Evolutionary conservation across 2,888 invertebrate species (phyloP), one percentile per base, ranked within the genome.

Genomic region (Drosophila austrosaltans): DNA sequence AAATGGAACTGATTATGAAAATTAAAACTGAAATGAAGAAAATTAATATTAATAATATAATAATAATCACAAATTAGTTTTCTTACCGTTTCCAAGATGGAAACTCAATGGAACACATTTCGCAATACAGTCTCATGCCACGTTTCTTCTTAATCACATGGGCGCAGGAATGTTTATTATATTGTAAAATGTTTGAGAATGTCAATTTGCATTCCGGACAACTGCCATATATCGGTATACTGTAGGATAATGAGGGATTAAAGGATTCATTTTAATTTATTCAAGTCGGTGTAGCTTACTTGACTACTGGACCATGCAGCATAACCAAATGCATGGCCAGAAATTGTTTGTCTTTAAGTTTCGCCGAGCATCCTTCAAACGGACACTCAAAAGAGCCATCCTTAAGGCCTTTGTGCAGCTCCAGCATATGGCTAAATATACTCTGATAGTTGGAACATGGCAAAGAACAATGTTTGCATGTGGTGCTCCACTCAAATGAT

Each of bases 1-100:
- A 91, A 71, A 78, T 92, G 92, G 56, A 91, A 92, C 78, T 92
- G 92, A 69, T 90, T 87, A 56, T 92, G 92, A 66, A 92, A 92
- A 6, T 90, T 86, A 36, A 89, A 92, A 53, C 92, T 92, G 60
- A 3, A 72, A 64, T 0, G 6, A 16, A 42, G n/a, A 54, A 22
- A 5, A 22, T 36, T 8, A 6, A 8, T 20, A 16, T 30, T 12
- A 2, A 0, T 22, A 1, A 7, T 16, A 36, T n/a, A 28, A 8
- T 7, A 53, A 16, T 22, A 36, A 8, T 5, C 1, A 3, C 8
- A 25, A 1, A 7, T 1, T 10, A n/a, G 25, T 69, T 12, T 53
- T 8, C 36, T 59, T 63, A 90, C 92, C 92, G 90, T 72, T 91
- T 92, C 78, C 91, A 90, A 1, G 92, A 91, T 12, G 81, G 85